Evolutionary conservation across 2,888 invertebrate genomes (phyloP).

Genomic region (Ochropacha duplaris): DNA sequence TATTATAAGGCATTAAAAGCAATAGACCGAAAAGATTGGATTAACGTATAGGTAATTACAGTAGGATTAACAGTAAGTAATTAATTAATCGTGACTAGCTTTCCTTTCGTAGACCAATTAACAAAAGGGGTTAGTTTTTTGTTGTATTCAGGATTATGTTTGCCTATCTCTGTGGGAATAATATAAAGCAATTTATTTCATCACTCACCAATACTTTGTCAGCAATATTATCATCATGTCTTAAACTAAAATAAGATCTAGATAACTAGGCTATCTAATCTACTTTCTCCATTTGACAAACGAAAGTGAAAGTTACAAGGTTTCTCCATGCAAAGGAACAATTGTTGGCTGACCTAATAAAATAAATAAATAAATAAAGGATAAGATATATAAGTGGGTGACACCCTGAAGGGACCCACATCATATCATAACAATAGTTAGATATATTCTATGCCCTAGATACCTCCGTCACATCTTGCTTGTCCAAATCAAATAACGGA

Average conservation of each 20-base stretch:
- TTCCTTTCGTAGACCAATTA: too few relatives aligned
- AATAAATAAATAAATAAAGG: too few relatives aligned
- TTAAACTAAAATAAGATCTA: background rate
- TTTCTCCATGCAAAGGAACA: background rate
- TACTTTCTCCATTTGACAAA: background rate
- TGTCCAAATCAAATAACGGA: slow-evolving; percentile 31
- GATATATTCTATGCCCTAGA: slow-evolving; percentile 15
- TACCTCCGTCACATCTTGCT: slow-evolving; percentile 22
- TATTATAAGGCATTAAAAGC: background rate
- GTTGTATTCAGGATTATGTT: too few relatives aligned
- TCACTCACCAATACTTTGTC: too few relatives aligned
- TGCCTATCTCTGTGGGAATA: too few relatives aligned
- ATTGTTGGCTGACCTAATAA: too few relatives aligned
- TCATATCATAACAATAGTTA: slow-evolving; percentile 26
- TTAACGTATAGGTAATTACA: background rate
- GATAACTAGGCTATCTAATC: background rate
- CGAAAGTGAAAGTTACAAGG: background rate
- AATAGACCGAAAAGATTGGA: background rate
- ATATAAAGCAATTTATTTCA: too few relatives aligned
- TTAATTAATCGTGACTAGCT: background rate
- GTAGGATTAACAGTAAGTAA: background rate
- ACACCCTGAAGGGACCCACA: slow-evolving; percentile 27
- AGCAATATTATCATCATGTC: background rate
- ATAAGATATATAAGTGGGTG: background rate
- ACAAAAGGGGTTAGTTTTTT: too few relatives aligned